phyloP scores from a whole-genome alignment of 2,113 vertebrate species.

The Ageneiosus marmoratus region DNA sequence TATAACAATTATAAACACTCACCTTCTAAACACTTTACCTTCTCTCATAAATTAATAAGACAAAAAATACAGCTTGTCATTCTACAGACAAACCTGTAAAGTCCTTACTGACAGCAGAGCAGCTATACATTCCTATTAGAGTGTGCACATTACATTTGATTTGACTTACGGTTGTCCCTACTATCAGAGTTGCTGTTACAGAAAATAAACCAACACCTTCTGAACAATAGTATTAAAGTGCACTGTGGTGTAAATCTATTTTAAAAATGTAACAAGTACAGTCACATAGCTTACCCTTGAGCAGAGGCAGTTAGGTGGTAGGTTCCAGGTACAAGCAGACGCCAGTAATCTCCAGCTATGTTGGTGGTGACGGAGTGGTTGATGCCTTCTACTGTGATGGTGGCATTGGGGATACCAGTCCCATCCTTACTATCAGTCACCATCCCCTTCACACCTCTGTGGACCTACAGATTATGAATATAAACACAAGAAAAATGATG shows the following conservation, averaged over 20 bases:
- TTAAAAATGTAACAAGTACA: neutral
- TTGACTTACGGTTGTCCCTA: neutral
- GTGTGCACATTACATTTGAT: neutral
- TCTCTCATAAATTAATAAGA: neutral
- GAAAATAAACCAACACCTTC: neutral
- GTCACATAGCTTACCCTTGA: slow-evolving; percentile 76
- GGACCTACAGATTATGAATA: slow-evolving; percentile 74
- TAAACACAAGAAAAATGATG: neutral
- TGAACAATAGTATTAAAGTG: neutral
- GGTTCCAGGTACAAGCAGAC: slow-evolving; percentile 82
- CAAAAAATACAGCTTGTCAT: no score
- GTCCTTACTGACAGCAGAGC: neutral
- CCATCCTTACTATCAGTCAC: slow-evolving; percentile 84
- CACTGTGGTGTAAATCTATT: neutral
- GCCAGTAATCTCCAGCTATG: slow-evolving; percentile 91
- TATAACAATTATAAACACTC: neutral
- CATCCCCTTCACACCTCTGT: slow-evolving; percentile 85
- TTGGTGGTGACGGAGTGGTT: slow-evolving; percentile 84
- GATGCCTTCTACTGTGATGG: slow-evolving; percentile 82
- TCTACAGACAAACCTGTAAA: neutral
- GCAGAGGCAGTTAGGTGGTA: slow-evolving; percentile 88
- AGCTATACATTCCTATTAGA: neutral
- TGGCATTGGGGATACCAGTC: slow-evolving; percentile 88
- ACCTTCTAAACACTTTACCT: no score
- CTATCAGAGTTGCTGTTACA: neutral